Base-by-base conservation (phyloP, 2,888 invertebrate species). In the Caenorhabditis zanzibari region DNA sequence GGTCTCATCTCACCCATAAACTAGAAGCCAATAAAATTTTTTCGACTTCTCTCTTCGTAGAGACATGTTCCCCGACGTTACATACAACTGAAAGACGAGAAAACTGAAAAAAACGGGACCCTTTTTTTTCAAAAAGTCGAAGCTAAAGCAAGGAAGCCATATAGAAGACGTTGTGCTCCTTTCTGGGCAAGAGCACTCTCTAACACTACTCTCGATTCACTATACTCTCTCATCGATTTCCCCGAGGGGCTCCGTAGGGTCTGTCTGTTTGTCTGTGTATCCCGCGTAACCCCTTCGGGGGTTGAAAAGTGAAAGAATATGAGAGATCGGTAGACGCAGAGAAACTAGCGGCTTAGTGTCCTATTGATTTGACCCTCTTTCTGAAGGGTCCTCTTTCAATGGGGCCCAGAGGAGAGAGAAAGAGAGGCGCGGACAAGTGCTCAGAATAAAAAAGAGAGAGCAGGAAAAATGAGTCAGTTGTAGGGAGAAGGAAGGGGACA, bases 151-250 rank as follows among this genome's bases (percentile, higher is more conserved):
- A 6, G 2, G 10, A 38, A 38, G 38, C 38, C 38, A 38, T 38
- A 38, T 38, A 38, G 38, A 38, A 38, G 38, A 6, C 38, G 38
- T 38, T 38, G 6, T 38, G 38, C 47, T 47, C 47, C 19, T 47
- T 47, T 47, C 19, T 19, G 35, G 16, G 35, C 24, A 2, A 47
- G 49, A 41, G 64, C 12, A 6, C n/a, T 28, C 10, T 7, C 19
- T 54, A n/a, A 56, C 19, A 12, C 22, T 32, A 41, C 38, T 68
- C 68, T 76, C 64, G 1, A 2, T 47, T 19, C n/a, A 16, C 16
- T 32, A 3, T 12, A 32, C 66, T 61, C 59, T 77, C 61, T 76
- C 73, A 38, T 22, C 63, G n/a, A n/a, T 49, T 19, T 63, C 52
- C 24, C 47, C 12, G 6, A 38, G 38, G 38, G 38, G 6, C 38